phyloP scores from a whole-genome alignment of 64 coral and sea anemone species.

The Pocillopora damicornis region DNA sequence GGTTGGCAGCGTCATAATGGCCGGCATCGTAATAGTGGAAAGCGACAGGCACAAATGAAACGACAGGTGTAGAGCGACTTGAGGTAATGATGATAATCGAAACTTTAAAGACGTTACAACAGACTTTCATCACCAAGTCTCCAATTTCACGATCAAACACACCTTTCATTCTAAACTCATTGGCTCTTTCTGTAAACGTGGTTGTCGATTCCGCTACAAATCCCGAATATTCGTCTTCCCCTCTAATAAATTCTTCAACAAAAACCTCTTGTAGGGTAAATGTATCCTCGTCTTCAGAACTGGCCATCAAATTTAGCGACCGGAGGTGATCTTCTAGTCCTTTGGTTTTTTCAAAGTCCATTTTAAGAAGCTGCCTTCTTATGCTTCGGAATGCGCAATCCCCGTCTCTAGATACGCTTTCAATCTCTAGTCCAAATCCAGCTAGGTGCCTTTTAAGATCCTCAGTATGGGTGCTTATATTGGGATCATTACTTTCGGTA shows the following conservation, averaged over 20 bases:
- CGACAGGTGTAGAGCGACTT: neutral
- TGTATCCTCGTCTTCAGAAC: constrained; percentile 12
- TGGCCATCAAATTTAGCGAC: constrained; percentile 23
- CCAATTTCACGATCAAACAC: constrained; percentile 36
- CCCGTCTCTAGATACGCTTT: constrained; percentile 3
- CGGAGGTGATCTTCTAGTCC: constrained; percentile 14
- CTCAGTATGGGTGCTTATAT: constrained; percentile 11
- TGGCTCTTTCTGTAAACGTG: neutral
- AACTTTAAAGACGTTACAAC: neutral
- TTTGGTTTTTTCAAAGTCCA: constrained; percentile 14
- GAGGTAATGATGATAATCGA: constrained; percentile 30
- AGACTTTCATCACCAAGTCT: constrained; percentile 32
- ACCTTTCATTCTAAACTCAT: constrained; percentile 25
- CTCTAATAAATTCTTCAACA: constrained; percentile 2
- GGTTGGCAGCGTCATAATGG: constrained; percentile 18
- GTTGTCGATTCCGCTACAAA: constrained; percentile 1
- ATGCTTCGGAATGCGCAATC: constrained; percentile 39
- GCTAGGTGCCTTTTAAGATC: constrained; percentile 21
- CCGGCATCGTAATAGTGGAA: constrained; percentile 49
- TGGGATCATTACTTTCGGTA: constrained; percentile 14
- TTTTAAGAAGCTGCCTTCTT: constrained; percentile 21
- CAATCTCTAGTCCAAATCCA: constrained; percentile 24
- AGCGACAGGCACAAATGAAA: constrained; percentile 18
- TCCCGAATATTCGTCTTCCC: constrained; percentile 1
- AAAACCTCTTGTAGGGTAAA: constrained; percentile 25